Percentiles rank a stretch among this genome's conserved stretches.
phyloP scores from a whole-genome alignment of 2,797 vertebrate species.

The Enteromius mattozi region DNA sequence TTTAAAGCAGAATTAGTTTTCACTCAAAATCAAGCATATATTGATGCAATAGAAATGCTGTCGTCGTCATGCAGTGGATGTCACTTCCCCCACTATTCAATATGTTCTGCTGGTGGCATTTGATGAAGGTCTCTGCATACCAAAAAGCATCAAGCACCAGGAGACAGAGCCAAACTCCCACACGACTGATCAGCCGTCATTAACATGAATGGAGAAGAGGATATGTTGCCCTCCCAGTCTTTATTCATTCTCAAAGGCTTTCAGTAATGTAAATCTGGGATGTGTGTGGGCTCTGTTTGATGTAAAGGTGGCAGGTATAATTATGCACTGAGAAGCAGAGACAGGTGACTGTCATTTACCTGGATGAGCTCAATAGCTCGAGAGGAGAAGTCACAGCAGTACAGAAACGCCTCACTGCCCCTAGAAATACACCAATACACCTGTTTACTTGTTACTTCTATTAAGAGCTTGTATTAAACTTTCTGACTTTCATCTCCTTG shows the following conservation, averaged over 20 bases:
- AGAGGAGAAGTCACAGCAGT: conserved; percentile 93
- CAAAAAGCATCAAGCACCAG: conserved; percentile 62
- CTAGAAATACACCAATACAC: conserved; percentile 59
- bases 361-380: conserved; percentile 87
- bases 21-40: background rate
- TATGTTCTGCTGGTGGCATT: conserved; percentile 51
- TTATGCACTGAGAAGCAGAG: conserved; percentile 11
- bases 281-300: conserved; percentile 24
- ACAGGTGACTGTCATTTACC: conserved; percentile 73
- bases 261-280: conserved; percentile 20
- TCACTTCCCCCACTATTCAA: conserved; percentile 45
- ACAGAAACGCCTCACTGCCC: conserved; percentile 80
- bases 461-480: background rate
- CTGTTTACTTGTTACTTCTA: background rate
- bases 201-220: conserved; percentile 45
- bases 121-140: conserved; percentile 58
- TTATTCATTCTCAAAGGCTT: conserved; percentile 8
- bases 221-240: conserved; percentile 15
- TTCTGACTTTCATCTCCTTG: background rate
- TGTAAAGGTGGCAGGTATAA: conserved; percentile 15
- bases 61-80: background rate
- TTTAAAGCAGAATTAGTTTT: background rate
- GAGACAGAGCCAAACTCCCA: conserved; percentile 49
- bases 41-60: background rate
- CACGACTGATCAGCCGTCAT: conserved; percentile 53